Evolutionary conservation across 1,140 invertebrate genomes (phyloP).

Genomic region (Kradibia gibbosae): DNA sequence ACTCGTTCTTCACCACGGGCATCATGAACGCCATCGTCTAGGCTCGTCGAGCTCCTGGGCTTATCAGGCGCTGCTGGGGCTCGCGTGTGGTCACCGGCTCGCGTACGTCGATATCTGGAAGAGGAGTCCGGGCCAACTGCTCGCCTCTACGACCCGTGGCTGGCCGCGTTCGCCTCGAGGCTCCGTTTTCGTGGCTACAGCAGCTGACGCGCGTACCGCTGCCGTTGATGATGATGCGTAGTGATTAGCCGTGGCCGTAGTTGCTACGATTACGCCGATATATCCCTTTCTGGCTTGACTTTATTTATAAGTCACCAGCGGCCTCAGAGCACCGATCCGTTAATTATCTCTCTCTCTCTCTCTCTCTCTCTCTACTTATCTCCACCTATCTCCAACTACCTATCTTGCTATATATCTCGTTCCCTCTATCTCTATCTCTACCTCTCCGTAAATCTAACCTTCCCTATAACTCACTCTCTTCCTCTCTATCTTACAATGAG

Average conservation of each 20-base stretch:
- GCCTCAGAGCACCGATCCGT: neutral
- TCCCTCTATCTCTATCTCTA: neutral
- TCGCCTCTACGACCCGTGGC: conserved; percentile 14
- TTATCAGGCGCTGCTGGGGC: neutral
- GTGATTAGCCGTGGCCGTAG: conserved; percentile 44
- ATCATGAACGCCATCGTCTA: conserved; percentile 91
- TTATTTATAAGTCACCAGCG: conserved; percentile 32
- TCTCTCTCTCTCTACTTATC: neutral
- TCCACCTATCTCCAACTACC: neutral
- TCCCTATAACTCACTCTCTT: conserved; percentile 1
- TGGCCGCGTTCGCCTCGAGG: conserved; percentile 17
- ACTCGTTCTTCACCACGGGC: conserved; percentile 93
- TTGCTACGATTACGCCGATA: conserved; percentile 22
- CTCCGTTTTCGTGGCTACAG: conserved; percentile 34
- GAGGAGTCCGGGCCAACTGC: conserved; percentile 11
- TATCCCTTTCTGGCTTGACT: conserved; percentile 16
- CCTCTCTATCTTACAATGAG: conserved; percentile 2
- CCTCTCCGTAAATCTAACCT: neutral
- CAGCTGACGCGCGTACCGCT: neutral
- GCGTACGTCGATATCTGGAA: neutral
- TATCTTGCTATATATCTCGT: neutral
- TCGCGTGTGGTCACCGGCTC: conserved; percentile 46
- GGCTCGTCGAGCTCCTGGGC: neutral
- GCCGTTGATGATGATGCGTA: conserved; percentile 38
- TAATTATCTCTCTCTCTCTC: neutral